A percentile compares a stretch with the other conserved stretches of the same genome.
phyloP scores from a whole-genome alignment of 2,113 vertebrate species.

The Lates calcarifer region DNA sequence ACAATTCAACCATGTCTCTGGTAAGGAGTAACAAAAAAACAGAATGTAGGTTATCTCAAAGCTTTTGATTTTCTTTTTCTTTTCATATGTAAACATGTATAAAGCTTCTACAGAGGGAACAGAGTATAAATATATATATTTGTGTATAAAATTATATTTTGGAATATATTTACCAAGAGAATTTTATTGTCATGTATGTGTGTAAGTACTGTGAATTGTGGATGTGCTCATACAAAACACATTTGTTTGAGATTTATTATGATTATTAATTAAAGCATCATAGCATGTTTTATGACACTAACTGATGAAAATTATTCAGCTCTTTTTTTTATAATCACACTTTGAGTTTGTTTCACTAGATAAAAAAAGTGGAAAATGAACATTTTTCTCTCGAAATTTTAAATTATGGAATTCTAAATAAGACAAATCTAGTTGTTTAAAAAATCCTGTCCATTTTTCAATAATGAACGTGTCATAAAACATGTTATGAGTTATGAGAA shows the following conservation, averaged over 20 bases:
- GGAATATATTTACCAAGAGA: slow-evolving; percentile 81
- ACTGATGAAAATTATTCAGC: not conserved
- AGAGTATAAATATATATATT: slow-evolving; percentile 82
- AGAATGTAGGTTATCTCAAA: slow-evolving; percentile 78
- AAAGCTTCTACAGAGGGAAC: slow-evolving; percentile 79
- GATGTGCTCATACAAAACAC: slow-evolving; percentile 51
- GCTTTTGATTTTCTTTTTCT: slow-evolving; percentile 43
- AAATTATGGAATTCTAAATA: not conserved
- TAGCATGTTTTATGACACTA: slow-evolving; percentile 31
- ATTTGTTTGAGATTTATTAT: slow-evolving; percentile 16
- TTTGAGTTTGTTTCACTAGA: not conserved
- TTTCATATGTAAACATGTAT: slow-evolving; percentile 80
- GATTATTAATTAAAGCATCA: slow-evolving; percentile 1
- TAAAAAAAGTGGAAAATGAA: not conserved
- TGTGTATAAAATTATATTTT: slow-evolving; percentile 86
- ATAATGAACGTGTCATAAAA: slow-evolving; percentile 34
- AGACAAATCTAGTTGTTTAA: not conserved
- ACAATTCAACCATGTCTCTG: slow-evolving; percentile 2
- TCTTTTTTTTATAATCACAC: not conserved
- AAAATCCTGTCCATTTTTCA: no score
- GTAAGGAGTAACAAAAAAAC: slow-evolving; percentile 38
- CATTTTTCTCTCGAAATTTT: not conserved
- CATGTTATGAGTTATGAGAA: not conserved
- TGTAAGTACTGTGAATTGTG: slow-evolving; percentile 83
- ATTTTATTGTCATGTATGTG: slow-evolving; percentile 73